A percentile compares a stretch with the other conserved stretches of the same genome.
These are phyloP conservation scores for Acropora yongei DNA, from an alignment of 64 coral and sea anemone species.

Conservation along the genomic window DNA sequence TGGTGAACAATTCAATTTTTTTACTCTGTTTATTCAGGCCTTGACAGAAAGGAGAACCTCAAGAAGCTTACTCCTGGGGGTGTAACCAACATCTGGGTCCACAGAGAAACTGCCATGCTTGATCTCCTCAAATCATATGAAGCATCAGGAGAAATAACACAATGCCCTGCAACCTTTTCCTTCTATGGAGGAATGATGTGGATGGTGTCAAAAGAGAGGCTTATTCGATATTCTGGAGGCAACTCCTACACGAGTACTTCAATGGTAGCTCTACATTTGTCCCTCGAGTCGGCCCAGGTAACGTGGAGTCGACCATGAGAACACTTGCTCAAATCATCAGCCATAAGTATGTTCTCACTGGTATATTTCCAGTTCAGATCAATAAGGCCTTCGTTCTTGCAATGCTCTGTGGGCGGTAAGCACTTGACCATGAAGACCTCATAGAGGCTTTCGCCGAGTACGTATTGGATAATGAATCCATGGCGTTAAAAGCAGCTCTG, in stretches of 20 bases:
- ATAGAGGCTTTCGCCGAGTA: constrained; percentile 50
- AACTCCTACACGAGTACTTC: constrained; percentile 42
- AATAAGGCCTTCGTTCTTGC: constrained; percentile 55
- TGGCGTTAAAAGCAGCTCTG: neutral
- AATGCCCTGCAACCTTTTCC: neutral
- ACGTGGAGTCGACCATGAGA: constrained; percentile 22
- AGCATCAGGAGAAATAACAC: neutral
- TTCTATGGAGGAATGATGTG: constrained; percentile 55
- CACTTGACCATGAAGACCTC: constrained; percentile 55
- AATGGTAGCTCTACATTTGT: constrained; percentile 57
- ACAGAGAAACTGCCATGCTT: too few relatives aligned
- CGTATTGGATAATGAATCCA: constrained; percentile 51
- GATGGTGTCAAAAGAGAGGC: constrained; percentile 52
- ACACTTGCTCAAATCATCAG: constrained; percentile 59
- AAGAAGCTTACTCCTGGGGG: too few relatives aligned
- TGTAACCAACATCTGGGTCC: too few relatives aligned
- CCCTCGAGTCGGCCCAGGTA: constrained; percentile 35
- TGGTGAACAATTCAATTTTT: too few relatives aligned
- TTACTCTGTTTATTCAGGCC: too few relatives aligned
- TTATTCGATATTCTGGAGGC: constrained; percentile 55
- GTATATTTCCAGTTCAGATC: constrained; percentile 61
- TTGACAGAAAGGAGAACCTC: too few relatives aligned
- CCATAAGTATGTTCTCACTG: constrained; percentile 63
- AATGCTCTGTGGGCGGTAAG: constrained; percentile 43
- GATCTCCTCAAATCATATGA: neutral